Conservation (phyloP, 2,888 invertebrate species). For the Zeuzera pyrina region DNA sequence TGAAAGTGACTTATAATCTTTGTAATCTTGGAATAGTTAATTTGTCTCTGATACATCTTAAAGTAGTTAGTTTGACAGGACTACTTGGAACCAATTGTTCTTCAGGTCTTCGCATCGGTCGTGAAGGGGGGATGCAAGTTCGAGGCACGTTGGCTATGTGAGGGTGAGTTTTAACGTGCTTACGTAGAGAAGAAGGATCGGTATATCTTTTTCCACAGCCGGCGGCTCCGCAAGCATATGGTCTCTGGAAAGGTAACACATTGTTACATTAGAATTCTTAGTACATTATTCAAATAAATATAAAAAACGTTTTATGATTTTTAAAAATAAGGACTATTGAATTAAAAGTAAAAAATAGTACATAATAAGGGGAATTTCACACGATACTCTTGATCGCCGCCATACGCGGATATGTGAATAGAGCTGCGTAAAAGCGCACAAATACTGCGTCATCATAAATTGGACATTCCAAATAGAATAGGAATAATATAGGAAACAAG, state of each 20-base stretch:
- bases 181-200: constrained; percentile 93
- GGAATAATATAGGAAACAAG: background rate
- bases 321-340: too few relatives aligned
- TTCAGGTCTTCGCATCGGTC: constrained; percentile 38
- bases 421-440: too few relatives aligned
- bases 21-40: constrained; percentile 53
- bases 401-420: too few relatives aligned
- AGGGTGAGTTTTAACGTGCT: constrained; percentile 91
- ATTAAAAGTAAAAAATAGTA: too few relatives aligned
- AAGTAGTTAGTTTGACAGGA: constrained; percentile 54
- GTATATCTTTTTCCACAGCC: constrained; percentile 95
- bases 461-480: too few relatives aligned
- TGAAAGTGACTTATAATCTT: constrained; percentile 26
- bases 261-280: too few relatives aligned
- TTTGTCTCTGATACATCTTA: constrained; percentile 58
- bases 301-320: too few relatives aligned
- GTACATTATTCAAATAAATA: too few relatives aligned
- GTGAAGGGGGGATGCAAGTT: constrained; percentile 46
- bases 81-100: constrained; percentile 56
- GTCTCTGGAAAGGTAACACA: constrained; percentile 83
- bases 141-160: constrained; percentile 52
- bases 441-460: too few relatives aligned
- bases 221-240: constrained; percentile 90
- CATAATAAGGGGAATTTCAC: too few relatives aligned
- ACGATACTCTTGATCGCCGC: too few relatives aligned